Percentiles rank a stretch among this genome's conserved stretches.
Evolutionary conservation across 1,140 invertebrate genomes (phyloP).

Genomic region (Drosophila mauritiana): DNA sequence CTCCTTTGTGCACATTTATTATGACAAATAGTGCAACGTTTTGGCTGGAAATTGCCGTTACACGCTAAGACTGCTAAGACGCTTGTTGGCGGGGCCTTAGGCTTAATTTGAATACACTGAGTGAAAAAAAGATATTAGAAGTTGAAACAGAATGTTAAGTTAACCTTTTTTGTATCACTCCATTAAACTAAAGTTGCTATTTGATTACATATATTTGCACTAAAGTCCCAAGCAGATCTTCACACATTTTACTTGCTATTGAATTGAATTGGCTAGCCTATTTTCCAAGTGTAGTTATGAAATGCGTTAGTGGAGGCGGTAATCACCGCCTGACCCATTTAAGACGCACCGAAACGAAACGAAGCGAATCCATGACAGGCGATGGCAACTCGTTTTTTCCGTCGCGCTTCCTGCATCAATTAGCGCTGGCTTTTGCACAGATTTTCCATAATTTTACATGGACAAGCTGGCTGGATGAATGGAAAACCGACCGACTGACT

Average conservation of each 20-base stretch:
- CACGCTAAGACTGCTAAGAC: conserved; percentile 64
- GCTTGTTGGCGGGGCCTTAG: conserved; percentile 67
- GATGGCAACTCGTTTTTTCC: conserved; percentile 60
- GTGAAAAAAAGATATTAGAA: not conserved
- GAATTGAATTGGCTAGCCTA: not conserved
- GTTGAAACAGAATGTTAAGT: too few species aligned
- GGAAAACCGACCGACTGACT: not conserved
- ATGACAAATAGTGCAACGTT: conserved; percentile 83
- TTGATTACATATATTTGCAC: not conserved
- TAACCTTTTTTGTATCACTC: too few species aligned
- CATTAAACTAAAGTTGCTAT: not conserved
- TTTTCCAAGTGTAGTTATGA: conserved; percentile 48
- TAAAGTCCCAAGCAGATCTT: too few species aligned
- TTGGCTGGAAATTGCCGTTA: conserved; percentile 78
- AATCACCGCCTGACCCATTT: conserved; percentile 73
- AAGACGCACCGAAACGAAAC: conserved; percentile 56
- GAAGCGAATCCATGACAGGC: conserved; percentile 62
- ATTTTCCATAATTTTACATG: conserved; percentile 71
- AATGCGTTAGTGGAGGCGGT: conserved; percentile 58
- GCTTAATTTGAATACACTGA: conserved; percentile 69
- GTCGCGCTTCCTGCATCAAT: conserved; percentile 78
- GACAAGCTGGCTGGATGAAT: conserved; percentile 21
- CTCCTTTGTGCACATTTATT: conserved; percentile 74
- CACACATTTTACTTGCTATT: too few species aligned
- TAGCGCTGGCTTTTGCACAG: conserved; percentile 58